Evolutionary conservation across 2,797 vertebrate genomes (phyloP).

Genomic region (Cynopterus sphinx): DNA sequence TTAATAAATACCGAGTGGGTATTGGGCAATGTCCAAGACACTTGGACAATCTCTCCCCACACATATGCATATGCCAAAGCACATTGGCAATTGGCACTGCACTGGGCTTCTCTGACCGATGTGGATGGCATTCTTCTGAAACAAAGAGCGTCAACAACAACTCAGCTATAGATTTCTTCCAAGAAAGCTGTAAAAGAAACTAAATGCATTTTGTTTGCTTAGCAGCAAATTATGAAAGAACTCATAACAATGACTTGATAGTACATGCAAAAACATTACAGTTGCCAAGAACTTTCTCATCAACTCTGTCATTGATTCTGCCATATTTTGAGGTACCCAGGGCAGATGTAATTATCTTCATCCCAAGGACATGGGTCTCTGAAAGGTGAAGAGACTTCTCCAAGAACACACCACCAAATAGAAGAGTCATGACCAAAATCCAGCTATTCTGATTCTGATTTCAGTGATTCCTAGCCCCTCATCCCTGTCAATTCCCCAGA

Average conservation of each 20-base stretch:
- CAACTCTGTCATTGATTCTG: neutral
- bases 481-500: no score
- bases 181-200: conserved; percentile 69
- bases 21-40: conserved; percentile 51
- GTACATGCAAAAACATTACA: neutral
- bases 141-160: conserved; percentile 70
- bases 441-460: neutral
- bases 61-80: conserved; percentile 24
- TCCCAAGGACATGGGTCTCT: neutral
- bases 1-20: conserved; percentile 63
- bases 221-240: conserved; percentile 61
- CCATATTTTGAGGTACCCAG: neutral
- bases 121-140: conserved; percentile 65
- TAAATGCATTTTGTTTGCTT: conserved; percentile 71
- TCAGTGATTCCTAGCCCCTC: neutral
- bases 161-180: conserved; percentile 69
- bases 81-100: neutral
- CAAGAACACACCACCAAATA: neutral
- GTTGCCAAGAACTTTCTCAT: conserved; percentile 4
- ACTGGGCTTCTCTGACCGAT: conserved; percentile 42
- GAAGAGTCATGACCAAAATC: neutral
- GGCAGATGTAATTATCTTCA: neutral
- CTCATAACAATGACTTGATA: conserved; percentile 57
- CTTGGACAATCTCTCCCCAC: conserved; percentile 35
- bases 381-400: neutral